Conservation (phyloP, 1,140 invertebrate species). For the Psilanteris sp. region DNA sequence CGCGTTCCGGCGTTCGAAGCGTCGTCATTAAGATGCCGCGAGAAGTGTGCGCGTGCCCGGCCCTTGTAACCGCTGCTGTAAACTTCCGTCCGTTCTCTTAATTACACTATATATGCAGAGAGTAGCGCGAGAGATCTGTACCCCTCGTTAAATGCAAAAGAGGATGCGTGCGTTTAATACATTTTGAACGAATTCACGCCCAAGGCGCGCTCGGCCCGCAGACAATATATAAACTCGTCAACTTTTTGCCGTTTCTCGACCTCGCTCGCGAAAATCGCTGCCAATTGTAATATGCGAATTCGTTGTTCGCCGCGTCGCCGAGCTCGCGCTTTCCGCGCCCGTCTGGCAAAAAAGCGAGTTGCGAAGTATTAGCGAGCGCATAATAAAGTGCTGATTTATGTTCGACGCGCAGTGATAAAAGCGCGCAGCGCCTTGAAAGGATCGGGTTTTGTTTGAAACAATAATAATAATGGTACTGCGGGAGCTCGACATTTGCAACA, state of each 20-base stretch:
- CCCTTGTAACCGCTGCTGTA: slow-evolving; percentile 50
- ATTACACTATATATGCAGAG: slow-evolving; percentile 63
- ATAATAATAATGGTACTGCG: slow-evolving; percentile 35
- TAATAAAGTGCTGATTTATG: slow-evolving; percentile 20
- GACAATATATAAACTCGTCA: slow-evolving; percentile 26
- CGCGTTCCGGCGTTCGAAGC: slow-evolving; percentile 20
- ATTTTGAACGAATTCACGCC: slow-evolving; percentile 58
- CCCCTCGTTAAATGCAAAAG: slow-evolving; percentile 65
- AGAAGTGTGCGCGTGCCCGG: slow-evolving; percentile 57
- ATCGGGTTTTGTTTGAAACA: slow-evolving; percentile 47
- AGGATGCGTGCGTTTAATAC: slow-evolving; percentile 54
- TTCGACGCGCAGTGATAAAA: slow-evolving; percentile 2
- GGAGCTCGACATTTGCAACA: slow-evolving; percentile 52
- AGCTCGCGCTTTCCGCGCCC: no score
- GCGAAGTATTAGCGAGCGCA: no score
- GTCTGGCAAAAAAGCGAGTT: no score
- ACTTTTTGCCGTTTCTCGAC: slow-evolving; percentile 19
- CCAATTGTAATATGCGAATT: slow-evolving; percentile 32
- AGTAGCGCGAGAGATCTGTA: slow-evolving; percentile 56
- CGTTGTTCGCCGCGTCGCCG: no score
- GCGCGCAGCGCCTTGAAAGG: slow-evolving; percentile 19
- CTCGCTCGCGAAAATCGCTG: not conserved
- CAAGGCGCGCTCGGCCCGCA: slow-evolving; percentile 6
- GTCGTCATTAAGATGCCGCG: slow-evolving; percentile 57
- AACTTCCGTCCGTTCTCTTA: slow-evolving; percentile 60